Conservation (phyloP, 2,888 invertebrate species). For the Malthinus flaveolus region DNA sequence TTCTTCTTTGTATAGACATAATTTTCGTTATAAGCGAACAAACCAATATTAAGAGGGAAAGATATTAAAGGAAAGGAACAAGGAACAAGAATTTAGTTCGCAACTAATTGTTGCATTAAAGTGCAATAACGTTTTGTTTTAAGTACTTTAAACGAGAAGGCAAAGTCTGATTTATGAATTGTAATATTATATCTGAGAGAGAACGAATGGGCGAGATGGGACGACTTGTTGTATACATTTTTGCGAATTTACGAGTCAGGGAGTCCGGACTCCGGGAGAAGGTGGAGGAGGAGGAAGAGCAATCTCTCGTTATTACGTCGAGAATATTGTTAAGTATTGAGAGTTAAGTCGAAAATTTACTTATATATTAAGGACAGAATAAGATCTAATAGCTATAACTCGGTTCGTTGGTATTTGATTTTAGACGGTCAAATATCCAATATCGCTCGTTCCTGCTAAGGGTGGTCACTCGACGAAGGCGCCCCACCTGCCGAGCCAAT, state of each 20-base stretch:
- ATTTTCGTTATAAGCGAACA: constrained; percentile 40
- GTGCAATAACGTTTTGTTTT: constrained; percentile 29
- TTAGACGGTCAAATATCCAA: constrained; percentile 35
- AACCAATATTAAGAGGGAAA: constrained; percentile 36
- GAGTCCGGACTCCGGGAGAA: constrained; percentile 32
- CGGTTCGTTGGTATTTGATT: constrained; percentile 28
- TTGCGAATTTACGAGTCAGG: constrained; percentile 30
- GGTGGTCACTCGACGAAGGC: constrained; percentile 27
- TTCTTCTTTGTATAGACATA: constrained; percentile 32
- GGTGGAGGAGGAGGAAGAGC: constrained; percentile 18
- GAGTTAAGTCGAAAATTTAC: constrained; percentile 24
- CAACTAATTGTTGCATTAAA: constrained; percentile 32
- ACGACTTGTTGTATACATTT: constrained; percentile 29
- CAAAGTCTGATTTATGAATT: constrained; percentile 34
- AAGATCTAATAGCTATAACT: constrained; percentile 32
- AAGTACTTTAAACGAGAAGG: constrained; percentile 22
- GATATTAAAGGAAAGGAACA: no score
- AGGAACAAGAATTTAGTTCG: constrained; percentile 28
- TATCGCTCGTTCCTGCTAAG: constrained; percentile 23
- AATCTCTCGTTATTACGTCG: neutral
- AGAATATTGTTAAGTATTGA: neutral
- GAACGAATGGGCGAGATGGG: constrained; percentile 32
- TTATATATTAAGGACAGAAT: constrained; percentile 32
- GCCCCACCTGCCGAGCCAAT: constrained; percentile 34
- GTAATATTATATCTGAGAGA: constrained; percentile 29